Percentiles rank a stretch among this genome's conserved stretches.
Conservation (phyloP, 2,113 vertebrate species). For the Oreochromis aureus region DNA sequence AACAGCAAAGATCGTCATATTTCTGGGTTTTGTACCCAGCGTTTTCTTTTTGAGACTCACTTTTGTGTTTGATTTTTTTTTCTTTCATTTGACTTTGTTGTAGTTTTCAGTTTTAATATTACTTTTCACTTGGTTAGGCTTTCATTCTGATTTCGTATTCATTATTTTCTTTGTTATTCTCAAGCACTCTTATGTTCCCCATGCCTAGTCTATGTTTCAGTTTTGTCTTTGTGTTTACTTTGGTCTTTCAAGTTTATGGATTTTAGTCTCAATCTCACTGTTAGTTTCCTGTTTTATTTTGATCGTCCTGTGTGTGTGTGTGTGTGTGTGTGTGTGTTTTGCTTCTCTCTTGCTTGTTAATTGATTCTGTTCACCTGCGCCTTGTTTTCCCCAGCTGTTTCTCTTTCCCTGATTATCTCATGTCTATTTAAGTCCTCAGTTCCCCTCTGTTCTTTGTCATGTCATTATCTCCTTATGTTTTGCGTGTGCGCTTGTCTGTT, state of each 20-base stretch:
- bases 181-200: too few relatives aligned
- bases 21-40: background rate
- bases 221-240: background rate
- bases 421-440: background rate
- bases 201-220: background rate
- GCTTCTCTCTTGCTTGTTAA: too few relatives aligned
- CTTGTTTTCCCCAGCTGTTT: background rate
- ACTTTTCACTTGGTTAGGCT: background rate
- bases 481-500: background rate
- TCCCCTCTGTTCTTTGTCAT: background rate
- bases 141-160: background rate
- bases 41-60: background rate
- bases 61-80: background rate
- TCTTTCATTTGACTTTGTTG: background rate
- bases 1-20: background rate
- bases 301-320: fast-evolving
- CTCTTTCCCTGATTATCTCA: background rate
- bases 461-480: background rate
- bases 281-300: background rate
- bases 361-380: background rate
- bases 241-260: background rate
- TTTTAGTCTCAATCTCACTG: background rate
- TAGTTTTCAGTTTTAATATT: background rate
- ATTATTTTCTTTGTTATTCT: too few relatives aligned
- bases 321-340: background rate